phyloP scores from a whole-genome alignment of 2,888 invertebrate genomes.

The Drosophila pseudotakahashii region DNA sequence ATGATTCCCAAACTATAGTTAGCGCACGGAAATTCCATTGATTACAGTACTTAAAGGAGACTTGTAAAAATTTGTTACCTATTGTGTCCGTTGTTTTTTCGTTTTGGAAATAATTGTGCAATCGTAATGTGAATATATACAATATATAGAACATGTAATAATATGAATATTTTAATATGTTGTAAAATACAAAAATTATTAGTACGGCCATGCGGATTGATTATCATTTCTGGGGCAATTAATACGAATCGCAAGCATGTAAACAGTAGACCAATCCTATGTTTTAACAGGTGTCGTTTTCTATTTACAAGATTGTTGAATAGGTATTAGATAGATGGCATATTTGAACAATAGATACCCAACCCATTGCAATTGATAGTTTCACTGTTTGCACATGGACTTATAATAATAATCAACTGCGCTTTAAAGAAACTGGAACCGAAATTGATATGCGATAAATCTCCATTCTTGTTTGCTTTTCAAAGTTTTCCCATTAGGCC shows the following conservation, averaged over 20 bases:
- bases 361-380: neutral
- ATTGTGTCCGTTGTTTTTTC: constrained; percentile 36
- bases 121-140: constrained; percentile 63
- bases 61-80: constrained; percentile 41
- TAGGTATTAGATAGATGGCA: constrained; percentile 1
- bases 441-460: no score
- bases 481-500: no score
- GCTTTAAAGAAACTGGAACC: no score
- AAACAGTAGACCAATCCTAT: neutral
- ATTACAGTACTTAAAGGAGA: constrained; percentile 45
- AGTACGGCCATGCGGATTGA: constrained; percentile 1
- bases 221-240: neutral
- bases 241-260: neutral
- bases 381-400: neutral
- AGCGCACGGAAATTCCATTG: constrained; percentile 29
- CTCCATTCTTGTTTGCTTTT: neutral
- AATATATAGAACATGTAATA: constrained; percentile 36
- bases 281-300: neutral
- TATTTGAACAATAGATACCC: constrained; percentile 1
- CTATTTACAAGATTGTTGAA: constrained; percentile 16
- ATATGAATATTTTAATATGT: constrained; percentile 46
- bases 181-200: constrained; percentile 44
- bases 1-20: constrained; percentile 19
- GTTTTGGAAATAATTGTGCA: constrained; percentile 56
- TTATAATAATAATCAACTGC: neutral